Evolutionary conservation across 2,888 invertebrate genomes (phyloP).

Genomic region (Polymixis lichenea): DNA sequence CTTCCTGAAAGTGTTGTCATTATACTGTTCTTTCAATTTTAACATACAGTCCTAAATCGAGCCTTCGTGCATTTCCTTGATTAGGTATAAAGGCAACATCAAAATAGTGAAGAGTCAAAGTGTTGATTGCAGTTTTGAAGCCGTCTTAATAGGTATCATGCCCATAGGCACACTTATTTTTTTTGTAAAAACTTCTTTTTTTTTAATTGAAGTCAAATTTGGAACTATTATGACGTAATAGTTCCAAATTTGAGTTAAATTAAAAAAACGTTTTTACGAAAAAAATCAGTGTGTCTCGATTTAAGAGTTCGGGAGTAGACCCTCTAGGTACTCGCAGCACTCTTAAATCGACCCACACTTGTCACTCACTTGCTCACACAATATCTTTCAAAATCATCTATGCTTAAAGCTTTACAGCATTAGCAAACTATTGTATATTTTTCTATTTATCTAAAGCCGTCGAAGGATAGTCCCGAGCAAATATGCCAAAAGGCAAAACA

Average conservation of each 20-base stretch:
- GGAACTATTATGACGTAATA: no score
- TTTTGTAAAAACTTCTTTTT: no score
- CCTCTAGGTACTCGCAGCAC: no score
- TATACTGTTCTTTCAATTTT: neutral
- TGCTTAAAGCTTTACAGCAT: no score
- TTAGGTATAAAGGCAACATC: neutral
- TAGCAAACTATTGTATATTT: no score
- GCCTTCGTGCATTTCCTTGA: neutral
- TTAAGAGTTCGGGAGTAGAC: neutral
- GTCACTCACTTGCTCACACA: neutral
- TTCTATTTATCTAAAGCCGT: conserved; percentile 9
- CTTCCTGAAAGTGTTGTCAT: neutral
- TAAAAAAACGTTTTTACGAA: neutral
- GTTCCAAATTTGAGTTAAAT: neutral
- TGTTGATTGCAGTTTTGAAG: neutral
- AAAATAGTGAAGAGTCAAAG: neutral
- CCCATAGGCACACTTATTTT: no score
- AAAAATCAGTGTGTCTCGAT: neutral
- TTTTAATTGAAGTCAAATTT: no score
- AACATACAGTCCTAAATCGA: neutral
- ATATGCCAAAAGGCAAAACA: conserved; percentile 30
- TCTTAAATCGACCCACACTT: no score
- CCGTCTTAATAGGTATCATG: neutral
- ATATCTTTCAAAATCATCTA: no score
- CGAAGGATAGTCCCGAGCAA: conserved; percentile 27